Evolutionary conservation across 2,797 vertebrate genomes (phyloP).

Genomic region (Danio aesculapii): DNA sequence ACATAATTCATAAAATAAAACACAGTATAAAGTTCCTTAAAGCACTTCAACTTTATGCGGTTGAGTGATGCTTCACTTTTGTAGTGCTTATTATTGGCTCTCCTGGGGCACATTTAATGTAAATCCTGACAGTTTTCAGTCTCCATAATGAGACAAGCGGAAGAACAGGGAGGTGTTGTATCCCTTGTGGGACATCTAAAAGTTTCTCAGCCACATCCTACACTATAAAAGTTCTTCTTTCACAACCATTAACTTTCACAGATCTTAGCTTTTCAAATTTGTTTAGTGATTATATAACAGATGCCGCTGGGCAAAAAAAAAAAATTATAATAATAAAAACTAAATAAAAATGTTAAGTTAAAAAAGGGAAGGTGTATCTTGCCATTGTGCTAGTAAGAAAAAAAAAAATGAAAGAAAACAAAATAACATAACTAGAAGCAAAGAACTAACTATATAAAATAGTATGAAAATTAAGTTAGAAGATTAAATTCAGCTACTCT

Average conservation of each 20-base stretch:
- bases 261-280: slow-evolving; percentile 7
- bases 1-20: slow-evolving; percentile 1
- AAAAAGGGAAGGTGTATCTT: not conserved
- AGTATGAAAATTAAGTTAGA: not conserved
- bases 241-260: not conserved
- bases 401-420: not conserved
- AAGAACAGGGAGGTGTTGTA: slow-evolving; percentile 8
- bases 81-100: slow-evolving; percentile 5
- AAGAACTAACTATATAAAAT: not conserved
- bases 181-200: slow-evolving; percentile 4
- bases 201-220: not conserved
- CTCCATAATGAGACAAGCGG: not conserved
- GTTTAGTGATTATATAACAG: slow-evolving; percentile 11
- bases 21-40: not conserved
- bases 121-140: slow-evolving; percentile 23
- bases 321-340: not conserved
- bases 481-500: not conserved
- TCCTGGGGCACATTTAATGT: not conserved
- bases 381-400: not conserved
- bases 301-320: not conserved
- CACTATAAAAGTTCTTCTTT: not conserved
- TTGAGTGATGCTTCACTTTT: not conserved
- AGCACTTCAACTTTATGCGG: not conserved
- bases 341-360: not conserved
- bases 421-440: slow-evolving; percentile 2